Conservation (phyloP, 2,797 vertebrate species). For the Sebastolobus alascanus region DNA sequence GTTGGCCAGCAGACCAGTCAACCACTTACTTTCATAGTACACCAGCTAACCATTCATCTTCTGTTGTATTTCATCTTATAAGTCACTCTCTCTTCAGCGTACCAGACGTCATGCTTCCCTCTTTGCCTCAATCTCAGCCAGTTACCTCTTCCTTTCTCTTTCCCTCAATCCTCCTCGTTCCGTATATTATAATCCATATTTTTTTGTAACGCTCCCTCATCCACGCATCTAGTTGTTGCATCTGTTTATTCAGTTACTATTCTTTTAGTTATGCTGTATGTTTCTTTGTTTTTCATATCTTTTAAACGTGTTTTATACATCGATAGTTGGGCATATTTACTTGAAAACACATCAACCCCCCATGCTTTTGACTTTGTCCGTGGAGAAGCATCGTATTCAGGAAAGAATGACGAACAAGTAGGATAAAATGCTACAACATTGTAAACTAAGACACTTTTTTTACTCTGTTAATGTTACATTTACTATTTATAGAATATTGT, state of each 20-base stretch:
- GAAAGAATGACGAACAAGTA: not conserved
- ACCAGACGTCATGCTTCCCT: not conserved
- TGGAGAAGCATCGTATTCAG: not conserved
- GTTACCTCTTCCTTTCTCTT: slow-evolving; percentile 62
- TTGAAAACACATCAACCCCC: not conserved
- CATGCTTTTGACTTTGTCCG: not conserved
- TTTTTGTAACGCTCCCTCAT: not conserved
- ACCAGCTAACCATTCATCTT: slow-evolving; percentile 2
- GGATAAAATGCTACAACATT: not conserved
- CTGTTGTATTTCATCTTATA: slow-evolving; percentile 5
- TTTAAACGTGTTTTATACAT: not conserved
- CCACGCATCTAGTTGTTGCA: not conserved
- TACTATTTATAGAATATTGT: not conserved
- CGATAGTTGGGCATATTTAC: not conserved
- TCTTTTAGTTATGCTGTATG: not conserved
- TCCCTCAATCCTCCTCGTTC: not conserved
- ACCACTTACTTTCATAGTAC: not conserved
- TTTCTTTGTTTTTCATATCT: slow-evolving; percentile 11
- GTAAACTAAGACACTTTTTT: not conserved
- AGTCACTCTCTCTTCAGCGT: slow-evolving; percentile 18
- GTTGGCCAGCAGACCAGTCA: not conserved
- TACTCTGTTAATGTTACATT: not conserved
- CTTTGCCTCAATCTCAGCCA: slow-evolving; percentile 46
- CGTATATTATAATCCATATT: not conserved
- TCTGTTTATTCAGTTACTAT: not conserved